Evolutionary conservation across 2,113 vertebrate species (phyloP).

Genomic region (Ptilorrhoa leucosticta): DNA sequence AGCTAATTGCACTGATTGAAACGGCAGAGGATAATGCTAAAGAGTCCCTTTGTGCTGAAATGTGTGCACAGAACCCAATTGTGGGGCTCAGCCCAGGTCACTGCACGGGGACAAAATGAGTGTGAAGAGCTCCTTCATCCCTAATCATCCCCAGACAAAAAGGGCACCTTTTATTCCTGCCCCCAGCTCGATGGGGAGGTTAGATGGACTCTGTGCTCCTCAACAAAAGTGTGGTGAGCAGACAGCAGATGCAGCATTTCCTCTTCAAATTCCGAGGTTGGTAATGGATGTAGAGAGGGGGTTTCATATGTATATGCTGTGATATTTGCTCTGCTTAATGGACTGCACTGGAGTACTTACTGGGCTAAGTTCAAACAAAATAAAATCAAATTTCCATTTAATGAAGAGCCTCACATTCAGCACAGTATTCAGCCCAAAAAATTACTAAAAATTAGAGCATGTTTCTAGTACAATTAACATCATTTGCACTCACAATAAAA

Average conservation of each 20-base stretch:
- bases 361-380: conserved; percentile 84
- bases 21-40: conserved; percentile 58
- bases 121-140: conserved; percentile 71
- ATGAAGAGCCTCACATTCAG: conserved; percentile 79
- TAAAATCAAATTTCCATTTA: conserved; percentile 88
- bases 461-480: conserved; percentile 79
- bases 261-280: conserved; percentile 75
- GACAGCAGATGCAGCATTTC: conserved; percentile 73
- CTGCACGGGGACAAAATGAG: conserved; percentile 69
- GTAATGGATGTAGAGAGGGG: conserved; percentile 64
- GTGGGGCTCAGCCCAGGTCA: conserved; percentile 71
- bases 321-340: conserved; percentile 79
- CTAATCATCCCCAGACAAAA: conserved; percentile 63
- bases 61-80: conserved; percentile 62
- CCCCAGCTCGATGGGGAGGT: conserved; percentile 53
- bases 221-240: conserved; percentile 52
- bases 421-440: conserved; percentile 69
- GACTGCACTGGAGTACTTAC: conserved; percentile 79
- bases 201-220: conserved; percentile 57
- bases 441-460: conserved; percentile 82
- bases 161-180: conserved; percentile 55
- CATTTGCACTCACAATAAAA: conserved; percentile 78
- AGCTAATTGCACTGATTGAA: conserved; percentile 63
- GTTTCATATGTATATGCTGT: conserved; percentile 61
- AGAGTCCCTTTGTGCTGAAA: conserved; percentile 57